These are phyloP conservation scores for Rhagoletis pomonella DNA, from an alignment of 1,140 invertebrate genomes.

Conservation along the genomic window DNA sequence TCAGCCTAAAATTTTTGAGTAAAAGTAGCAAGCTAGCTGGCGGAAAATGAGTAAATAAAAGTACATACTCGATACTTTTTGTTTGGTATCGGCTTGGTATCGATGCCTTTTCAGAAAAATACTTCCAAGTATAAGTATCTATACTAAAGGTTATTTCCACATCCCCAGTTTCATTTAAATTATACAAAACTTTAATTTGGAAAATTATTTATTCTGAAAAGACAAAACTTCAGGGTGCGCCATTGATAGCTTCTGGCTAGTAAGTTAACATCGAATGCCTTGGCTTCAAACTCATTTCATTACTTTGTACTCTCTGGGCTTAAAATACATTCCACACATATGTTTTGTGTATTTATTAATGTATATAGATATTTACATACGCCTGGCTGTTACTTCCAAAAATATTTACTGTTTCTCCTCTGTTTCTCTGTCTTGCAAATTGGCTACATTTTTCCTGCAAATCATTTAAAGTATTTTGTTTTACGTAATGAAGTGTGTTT, in stretches of 20 bases:
- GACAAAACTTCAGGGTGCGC: neutral
- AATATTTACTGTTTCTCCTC: neutral
- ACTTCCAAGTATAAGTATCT: too few species aligned
- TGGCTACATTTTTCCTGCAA: conserved; percentile 11
- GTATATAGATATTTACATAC: neutral
- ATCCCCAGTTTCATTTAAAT: neutral
- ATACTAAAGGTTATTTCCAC: too few species aligned
- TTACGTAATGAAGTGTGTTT: neutral
- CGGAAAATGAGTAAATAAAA: too few species aligned
- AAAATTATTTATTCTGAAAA: neutral
- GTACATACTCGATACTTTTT: too few species aligned
- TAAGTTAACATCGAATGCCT: neutral
- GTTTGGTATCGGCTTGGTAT: too few species aligned
- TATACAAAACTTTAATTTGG: neutral
- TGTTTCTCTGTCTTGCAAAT: neutral
- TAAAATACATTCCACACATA: too few species aligned
- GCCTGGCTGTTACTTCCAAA: neutral
- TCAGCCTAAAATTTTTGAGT: too few species aligned
- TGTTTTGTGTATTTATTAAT: neutral
- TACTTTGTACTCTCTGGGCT: too few species aligned
- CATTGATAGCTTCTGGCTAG: neutral
- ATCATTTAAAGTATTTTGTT: neutral
- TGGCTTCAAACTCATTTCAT: neutral
- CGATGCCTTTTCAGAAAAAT: too few species aligned
- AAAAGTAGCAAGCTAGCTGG: too few species aligned